phyloP scores from a whole-genome alignment of 92 coral and sea anemone genomes.

The Phenganax marumi region DNA sequence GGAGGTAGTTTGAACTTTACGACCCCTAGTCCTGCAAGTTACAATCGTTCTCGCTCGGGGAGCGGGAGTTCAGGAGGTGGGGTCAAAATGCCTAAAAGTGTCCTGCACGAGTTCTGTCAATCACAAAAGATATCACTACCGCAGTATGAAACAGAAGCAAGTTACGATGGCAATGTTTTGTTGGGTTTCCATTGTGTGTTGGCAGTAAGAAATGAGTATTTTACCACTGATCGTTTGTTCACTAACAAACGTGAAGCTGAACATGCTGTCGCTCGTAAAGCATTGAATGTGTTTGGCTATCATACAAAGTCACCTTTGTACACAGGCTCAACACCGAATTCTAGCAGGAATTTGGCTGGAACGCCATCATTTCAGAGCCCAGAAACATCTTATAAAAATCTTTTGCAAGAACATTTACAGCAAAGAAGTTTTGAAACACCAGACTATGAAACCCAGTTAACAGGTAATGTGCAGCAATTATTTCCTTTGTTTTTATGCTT shows the following conservation, averaged over 20 bases:
- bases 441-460: slow-evolving; percentile 56
- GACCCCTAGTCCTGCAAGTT: neutral
- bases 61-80: neutral
- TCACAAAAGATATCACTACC: slow-evolving; percentile 57
- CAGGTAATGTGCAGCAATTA: slow-evolving; percentile 50
- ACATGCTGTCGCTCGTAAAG: slow-evolving; percentile 31
- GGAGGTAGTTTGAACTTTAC: neutral
- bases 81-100: slow-evolving; percentile 50
- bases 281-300: neutral
- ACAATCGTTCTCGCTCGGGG: neutral
- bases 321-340: neutral
- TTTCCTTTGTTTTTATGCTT: slow-evolving; percentile 3
- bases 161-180: slow-evolving; percentile 2
- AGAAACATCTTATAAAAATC: slow-evolving; percentile 69
- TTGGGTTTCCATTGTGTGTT: slow-evolving; percentile 22
- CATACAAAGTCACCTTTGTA: slow-evolving; percentile 33
- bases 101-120: slow-evolving; percentile 66
- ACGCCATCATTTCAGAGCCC: neutral
- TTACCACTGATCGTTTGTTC: neutral
- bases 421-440: slow-evolving; percentile 74
- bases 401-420: slow-evolving; percentile 80
- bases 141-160: slow-evolving; percentile 51
- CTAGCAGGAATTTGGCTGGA: neutral
- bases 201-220: slow-evolving; percentile 12
- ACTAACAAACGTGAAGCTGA: slow-evolving; percentile 38